These are phyloP conservation scores for Zaprionus ghesquierei DNA, from an alignment of 1,140 invertebrate genomes.

Conservation along the genomic window DNA sequence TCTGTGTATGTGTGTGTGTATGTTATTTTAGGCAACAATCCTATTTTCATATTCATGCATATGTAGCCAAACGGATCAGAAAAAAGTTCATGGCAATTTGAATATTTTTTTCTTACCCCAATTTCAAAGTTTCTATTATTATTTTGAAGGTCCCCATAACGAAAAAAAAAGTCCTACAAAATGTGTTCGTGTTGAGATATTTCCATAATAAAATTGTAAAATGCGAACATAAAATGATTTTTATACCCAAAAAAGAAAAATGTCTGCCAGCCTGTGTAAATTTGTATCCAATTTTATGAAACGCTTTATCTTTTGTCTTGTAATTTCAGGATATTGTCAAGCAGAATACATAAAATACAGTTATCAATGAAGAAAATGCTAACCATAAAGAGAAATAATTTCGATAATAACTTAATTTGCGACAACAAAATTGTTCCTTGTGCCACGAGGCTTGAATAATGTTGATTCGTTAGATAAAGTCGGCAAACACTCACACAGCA, in stretches of 20 bases:
- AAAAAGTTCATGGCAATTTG: not conserved
- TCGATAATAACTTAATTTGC: not conserved
- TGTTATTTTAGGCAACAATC: not conserved
- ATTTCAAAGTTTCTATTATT: not conserved
- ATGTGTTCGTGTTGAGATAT: not conserved
- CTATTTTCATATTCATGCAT: not conserved
- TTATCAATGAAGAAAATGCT: not conserved
- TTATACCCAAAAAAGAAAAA: not conserved
- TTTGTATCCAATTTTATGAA: not conserved
- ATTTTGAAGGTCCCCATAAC: not conserved
- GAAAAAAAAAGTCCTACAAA: not conserved
- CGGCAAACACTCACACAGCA: constrained; percentile 22
- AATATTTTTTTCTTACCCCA: not conserved
- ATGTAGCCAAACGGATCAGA: not conserved
- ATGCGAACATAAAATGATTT: not conserved
- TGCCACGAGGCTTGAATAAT: not conserved
- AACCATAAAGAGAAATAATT: not conserved
- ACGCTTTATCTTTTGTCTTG: not conserved
- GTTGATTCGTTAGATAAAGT: constrained; percentile 17
- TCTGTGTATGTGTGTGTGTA: too few species aligned
- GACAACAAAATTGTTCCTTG: not conserved
- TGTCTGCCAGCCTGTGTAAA: too few species aligned
- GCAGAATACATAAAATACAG: not conserved
- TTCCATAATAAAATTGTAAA: not conserved
- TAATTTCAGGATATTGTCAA: not conserved